phyloP scores from a whole-genome alignment of 30 jellyfish, hydroid and myxozoan genomes.

The Aurelia aurita region DNA sequence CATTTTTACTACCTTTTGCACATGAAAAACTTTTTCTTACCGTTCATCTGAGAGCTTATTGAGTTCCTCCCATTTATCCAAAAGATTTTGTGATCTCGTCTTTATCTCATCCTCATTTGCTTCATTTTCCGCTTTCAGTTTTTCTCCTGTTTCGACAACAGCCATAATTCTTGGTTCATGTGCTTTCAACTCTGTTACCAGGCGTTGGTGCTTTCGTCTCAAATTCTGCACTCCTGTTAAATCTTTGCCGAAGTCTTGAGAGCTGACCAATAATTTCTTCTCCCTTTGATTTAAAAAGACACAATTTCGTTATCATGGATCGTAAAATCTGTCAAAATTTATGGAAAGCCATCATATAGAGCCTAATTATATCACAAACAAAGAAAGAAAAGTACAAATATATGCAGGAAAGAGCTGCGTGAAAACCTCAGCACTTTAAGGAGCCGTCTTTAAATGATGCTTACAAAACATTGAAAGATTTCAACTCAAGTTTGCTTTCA shows the following conservation, averaged over 20 bases:
- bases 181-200: slow-evolving; percentile 80
- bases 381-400: too few species aligned
- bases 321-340: too few species aligned
- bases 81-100: slow-evolving; percentile 64
- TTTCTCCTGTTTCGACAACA: slow-evolving; percentile 72
- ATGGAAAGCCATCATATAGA: too few species aligned
- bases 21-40: slow-evolving; percentile 45
- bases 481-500: too few species aligned
- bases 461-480: too few species aligned
- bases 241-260: slow-evolving; percentile 95
- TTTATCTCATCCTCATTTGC: slow-evolving; percentile 61
- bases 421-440: too few species aligned
- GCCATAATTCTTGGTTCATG: slow-evolving; percentile 75
- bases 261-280: slow-evolving; percentile 84
- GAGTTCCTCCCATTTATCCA: slow-evolving; percentile 88
- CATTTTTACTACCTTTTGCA: too few species aligned
- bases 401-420: too few species aligned
- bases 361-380: too few species aligned
- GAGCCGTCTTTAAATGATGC: too few species aligned
- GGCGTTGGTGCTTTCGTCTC: slow-evolving; percentile 81
- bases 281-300: slow-evolving; percentile 44
- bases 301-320: too few species aligned
- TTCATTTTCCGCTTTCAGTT: slow-evolving; percentile 62
- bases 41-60: slow-evolving; percentile 75
- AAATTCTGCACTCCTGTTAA: slow-evolving; percentile 89